Percentiles rank a stretch among this genome's conserved stretches.
These are phyloP conservation scores for Pantherophis guttatus DNA, from an alignment of 2,113 vertebrate genomes.

Conservation along the genomic window DNA sequence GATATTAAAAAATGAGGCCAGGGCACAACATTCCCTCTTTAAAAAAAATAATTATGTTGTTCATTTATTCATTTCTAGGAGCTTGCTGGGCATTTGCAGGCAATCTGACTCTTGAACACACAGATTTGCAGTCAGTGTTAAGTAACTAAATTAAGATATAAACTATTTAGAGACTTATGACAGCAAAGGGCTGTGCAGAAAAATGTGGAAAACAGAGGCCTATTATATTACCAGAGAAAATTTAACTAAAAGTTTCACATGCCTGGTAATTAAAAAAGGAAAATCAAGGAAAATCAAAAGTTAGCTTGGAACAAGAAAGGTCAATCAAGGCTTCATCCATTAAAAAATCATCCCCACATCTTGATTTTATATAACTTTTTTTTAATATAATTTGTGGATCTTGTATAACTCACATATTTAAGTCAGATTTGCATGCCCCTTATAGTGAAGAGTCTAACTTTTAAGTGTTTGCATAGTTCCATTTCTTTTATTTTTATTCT, in stretches of 20 bases:
- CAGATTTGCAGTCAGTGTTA: background rate
- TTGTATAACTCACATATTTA: slow-evolving; percentile 36
- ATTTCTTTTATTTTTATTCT: background rate
- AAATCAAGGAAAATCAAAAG: background rate
- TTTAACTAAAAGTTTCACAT: background rate
- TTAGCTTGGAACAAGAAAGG: background rate
- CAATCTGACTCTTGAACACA: background rate
- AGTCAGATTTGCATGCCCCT: slow-evolving; percentile 8
- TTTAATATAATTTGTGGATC: slow-evolving; percentile 39
- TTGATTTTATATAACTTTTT: slow-evolving; percentile 44
- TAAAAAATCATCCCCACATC: background rate
- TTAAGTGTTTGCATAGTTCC: background rate
- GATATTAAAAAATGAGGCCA: slow-evolving; percentile 20
- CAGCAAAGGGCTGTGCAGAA: background rate
- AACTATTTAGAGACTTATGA: background rate
- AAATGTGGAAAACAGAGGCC: background rate
- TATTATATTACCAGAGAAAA: background rate
- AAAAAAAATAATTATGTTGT: background rate
- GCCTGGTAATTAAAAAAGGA: background rate
- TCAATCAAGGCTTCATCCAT: background rate
- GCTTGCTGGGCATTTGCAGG: background rate
- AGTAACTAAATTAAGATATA: background rate
- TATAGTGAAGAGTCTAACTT: background rate
- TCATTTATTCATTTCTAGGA: background rate
- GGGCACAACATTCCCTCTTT: background rate